Conservation (phyloP, 2,888 invertebrate species). For the Drosophila rellima region DNA sequence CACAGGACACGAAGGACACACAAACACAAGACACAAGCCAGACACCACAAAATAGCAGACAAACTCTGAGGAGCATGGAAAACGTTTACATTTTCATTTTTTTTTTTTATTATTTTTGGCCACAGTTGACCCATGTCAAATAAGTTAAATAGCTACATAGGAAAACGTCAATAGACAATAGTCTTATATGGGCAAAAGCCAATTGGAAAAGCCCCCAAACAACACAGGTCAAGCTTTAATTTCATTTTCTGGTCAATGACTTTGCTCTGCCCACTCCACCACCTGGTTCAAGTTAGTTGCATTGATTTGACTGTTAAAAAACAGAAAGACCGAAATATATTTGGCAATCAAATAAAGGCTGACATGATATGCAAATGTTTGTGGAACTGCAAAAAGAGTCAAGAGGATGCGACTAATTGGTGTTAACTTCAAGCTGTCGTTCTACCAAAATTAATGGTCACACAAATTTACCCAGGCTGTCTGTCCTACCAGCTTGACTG, state of each 20-base stretch:
- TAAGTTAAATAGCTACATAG: constrained; percentile 56
- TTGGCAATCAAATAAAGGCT: constrained; percentile 45
- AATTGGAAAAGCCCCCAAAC: constrained; percentile 9
- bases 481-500: constrained; percentile 10
- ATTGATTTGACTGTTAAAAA: constrained; percentile 26
- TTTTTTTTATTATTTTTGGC: not conserved
- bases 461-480: constrained; percentile 29
- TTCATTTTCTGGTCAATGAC: constrained; percentile 69
- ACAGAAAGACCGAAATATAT: constrained; percentile 24
- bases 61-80: not conserved
- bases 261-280: constrained; percentile 7
- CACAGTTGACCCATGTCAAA: constrained; percentile 74
- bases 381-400: constrained; percentile 14
- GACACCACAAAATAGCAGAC: constrained; percentile 7
- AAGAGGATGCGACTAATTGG: constrained; percentile 76
- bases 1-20: constrained; percentile 18
- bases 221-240: constrained; percentile 50
- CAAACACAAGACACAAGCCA: constrained; percentile 10
- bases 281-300: constrained; percentile 5
- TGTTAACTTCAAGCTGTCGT: constrained; percentile 66
- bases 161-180: constrained; percentile 54
- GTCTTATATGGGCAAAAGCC: constrained; percentile 33
- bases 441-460: constrained; percentile 50
- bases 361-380: constrained; percentile 57
- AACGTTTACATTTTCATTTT: not conserved